Evolutionary conservation across 2,113 vertebrate genomes (phyloP).

Genomic region (Oceanodroma tethys): DNA sequence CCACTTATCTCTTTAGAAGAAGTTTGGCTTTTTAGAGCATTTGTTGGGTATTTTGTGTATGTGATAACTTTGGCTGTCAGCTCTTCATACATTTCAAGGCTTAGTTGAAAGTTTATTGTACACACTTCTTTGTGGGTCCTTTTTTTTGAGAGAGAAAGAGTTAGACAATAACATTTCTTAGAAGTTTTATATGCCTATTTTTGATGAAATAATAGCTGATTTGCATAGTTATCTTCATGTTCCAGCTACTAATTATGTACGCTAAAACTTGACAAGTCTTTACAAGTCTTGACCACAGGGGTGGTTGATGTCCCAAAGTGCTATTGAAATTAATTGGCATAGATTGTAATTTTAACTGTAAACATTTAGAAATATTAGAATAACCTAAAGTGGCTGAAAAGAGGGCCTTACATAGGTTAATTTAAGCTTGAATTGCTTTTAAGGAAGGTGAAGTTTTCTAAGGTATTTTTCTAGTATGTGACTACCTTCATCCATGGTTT

Average conservation of each 20-base stretch:
- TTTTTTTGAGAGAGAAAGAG: neutral
- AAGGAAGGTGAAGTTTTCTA: neutral
- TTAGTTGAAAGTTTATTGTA: neutral
- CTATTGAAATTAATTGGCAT: neutral
- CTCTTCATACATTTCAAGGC: neutral
- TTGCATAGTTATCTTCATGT: neutral
- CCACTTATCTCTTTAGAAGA: neutral
- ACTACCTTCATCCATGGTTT: neutral
- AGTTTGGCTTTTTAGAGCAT: neutral
- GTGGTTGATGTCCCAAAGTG: neutral
- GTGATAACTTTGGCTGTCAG: neutral
- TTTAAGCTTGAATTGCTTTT: neutral
- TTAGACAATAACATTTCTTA: neutral
- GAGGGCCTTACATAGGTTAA: neutral
- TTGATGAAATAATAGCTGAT: neutral
- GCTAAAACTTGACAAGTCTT: neutral
- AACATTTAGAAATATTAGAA: neutral
- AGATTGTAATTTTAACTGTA: neutral
- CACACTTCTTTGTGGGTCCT: neutral
- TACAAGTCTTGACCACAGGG: neutral
- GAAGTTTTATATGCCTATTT: neutral
- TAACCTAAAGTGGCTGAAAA: neutral
- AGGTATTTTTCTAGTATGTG: neutral
- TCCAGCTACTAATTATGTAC: neutral
- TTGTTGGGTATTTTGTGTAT: neutral